Conservation (phyloP, 2,113 vertebrate genomes). For the Neodon shergylaensis region DNA sequence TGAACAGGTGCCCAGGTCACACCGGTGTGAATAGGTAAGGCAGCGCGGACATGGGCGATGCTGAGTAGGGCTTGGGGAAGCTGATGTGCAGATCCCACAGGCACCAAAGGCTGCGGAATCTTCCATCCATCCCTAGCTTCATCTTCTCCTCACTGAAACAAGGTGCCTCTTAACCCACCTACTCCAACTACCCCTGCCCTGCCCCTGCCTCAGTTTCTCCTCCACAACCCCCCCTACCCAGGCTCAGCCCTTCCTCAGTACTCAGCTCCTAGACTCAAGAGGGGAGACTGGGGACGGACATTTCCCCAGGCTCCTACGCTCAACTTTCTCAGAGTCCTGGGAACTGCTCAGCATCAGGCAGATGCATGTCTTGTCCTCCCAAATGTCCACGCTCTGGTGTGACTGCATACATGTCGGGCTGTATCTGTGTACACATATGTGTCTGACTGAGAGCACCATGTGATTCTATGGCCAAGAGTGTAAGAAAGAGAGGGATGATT, state of each 20-base stretch:
- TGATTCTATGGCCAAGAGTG: neutral
- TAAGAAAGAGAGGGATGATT: neutral
- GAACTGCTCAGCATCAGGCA: neutral
- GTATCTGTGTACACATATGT: neutral
- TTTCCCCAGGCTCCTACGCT: neutral
- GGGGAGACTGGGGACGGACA: neutral
- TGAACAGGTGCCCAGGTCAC: neutral
- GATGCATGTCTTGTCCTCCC: neutral
- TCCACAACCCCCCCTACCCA: neutral
- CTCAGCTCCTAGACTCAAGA: neutral
- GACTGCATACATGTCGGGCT: fast-evolving
- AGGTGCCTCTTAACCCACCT: neutral
- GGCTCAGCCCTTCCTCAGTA: neutral
- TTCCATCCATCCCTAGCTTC: no score
- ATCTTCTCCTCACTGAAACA: neutral
- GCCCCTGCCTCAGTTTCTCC: neutral
- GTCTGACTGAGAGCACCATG: no score
- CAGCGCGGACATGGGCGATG: fast-evolving
- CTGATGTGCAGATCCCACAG: no score
- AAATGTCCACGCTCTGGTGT: neutral
- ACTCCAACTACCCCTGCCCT: neutral
- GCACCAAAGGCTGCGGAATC: neutral
- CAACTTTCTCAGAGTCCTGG: neutral
- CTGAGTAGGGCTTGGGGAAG: neutral
- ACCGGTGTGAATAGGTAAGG: neutral